A percentile compares a stretch with the other conserved stretches of the same genome.
Evolutionary conservation across 2,888 invertebrate species (phyloP).

Genomic region (Drosophila paramelanica): DNA sequence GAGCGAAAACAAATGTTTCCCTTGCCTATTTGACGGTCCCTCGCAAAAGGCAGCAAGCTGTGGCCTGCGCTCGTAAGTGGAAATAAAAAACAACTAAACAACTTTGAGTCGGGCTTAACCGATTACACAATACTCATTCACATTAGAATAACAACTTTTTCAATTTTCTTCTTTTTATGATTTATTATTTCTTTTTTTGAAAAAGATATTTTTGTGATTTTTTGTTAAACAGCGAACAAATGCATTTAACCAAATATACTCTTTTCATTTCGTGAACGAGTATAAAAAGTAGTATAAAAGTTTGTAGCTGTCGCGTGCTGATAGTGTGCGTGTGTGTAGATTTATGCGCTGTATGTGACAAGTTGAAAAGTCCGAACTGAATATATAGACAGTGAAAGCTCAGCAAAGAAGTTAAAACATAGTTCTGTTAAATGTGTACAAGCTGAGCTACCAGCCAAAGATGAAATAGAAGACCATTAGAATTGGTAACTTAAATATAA

Average conservation of each 20-base stretch:
- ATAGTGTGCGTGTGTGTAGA: slow-evolving; percentile 54
- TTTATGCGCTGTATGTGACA: slow-evolving; percentile 68
- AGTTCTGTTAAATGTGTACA: slow-evolving; percentile 19
- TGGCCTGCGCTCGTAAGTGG: slow-evolving; percentile 21
- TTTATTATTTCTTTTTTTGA: no score
- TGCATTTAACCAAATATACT: no score
- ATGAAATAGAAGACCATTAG: slow-evolving; percentile 1
- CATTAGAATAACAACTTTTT: no score
- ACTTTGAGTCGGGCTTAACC: no score
- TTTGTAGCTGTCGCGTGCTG: slow-evolving; percentile 59
- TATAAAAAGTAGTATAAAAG: slow-evolving; percentile 46
- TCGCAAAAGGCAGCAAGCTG: slow-evolving; percentile 26
- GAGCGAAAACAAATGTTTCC: slow-evolving; percentile 67
- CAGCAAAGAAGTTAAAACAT: slow-evolving; percentile 28
- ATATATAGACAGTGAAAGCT: slow-evolving; percentile 29
- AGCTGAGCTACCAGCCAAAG: slow-evolving; percentile 2
- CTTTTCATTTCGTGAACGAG: no score
- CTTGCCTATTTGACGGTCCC: slow-evolving; percentile 62
- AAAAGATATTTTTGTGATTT: no score
- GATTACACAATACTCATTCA: no score
- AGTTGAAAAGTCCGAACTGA: slow-evolving; percentile 50
- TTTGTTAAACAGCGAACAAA: no score
- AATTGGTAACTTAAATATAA: not conserved
- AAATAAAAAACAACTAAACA: slow-evolving; percentile 31
- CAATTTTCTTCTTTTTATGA: no score